Conservation (phyloP, 2,113 vertebrate species). For the Tinamus guttatus region DNA sequence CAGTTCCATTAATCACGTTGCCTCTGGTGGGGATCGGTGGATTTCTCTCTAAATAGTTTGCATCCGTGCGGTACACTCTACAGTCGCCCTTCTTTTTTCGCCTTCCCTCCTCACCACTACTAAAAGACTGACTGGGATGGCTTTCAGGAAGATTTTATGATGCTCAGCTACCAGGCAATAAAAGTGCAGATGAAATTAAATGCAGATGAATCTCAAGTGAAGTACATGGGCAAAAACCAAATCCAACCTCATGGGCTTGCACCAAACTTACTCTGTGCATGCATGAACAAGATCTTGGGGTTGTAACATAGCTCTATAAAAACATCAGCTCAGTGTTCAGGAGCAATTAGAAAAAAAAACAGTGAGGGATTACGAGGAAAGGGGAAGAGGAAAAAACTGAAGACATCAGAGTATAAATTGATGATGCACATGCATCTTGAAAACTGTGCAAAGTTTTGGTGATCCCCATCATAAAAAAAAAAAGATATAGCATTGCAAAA, state of each 20-base stretch:
- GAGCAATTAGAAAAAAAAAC: background rate
- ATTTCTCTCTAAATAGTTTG: conserved; percentile 13
- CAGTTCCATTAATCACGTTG: background rate
- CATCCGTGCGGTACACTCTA: background rate
- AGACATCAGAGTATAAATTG: background rate
- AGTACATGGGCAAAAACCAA: background rate
- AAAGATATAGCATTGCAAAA: background rate
- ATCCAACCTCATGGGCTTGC: background rate
- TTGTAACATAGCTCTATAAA: background rate
- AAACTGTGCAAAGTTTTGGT: background rate
- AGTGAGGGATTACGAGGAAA: background rate
- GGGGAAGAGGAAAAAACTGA: background rate
- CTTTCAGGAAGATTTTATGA: background rate
- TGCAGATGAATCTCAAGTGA: background rate
- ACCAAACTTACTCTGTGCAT: background rate
- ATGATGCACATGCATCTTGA: background rate
- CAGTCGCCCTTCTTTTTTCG: background rate
- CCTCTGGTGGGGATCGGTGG: background rate
- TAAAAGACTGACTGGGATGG: background rate
- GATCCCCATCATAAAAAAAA: background rate
- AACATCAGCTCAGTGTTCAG: background rate
- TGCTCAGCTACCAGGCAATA: background rate
- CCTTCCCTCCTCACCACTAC: background rate
- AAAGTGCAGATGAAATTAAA: conserved; percentile 25
- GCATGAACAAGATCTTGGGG: background rate